Conservation (phyloP, 2,113 vertebrate genomes). For the Myrmophylax atrothorax region DNA sequence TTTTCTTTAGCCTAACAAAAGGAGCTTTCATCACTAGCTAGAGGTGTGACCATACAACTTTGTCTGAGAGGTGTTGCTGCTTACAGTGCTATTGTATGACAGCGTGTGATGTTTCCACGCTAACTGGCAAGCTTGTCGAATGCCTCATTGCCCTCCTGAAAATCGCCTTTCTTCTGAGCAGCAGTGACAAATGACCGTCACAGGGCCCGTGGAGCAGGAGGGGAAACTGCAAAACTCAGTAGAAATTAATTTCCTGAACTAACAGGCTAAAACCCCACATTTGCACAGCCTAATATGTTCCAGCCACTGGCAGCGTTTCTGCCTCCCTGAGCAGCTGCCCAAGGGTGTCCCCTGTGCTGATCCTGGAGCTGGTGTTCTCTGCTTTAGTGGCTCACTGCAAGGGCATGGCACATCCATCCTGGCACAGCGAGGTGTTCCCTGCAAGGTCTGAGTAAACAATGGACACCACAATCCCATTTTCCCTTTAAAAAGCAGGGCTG, state of each 20-base stretch:
- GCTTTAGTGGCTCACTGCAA: neutral
- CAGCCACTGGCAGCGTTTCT: neutral
- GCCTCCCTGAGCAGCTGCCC: neutral
- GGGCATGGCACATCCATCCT: neutral
- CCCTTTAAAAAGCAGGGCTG: neutral
- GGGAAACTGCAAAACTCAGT: neutral
- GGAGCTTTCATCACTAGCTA: neutral
- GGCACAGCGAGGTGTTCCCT: fast-evolving
- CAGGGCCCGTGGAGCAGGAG: neutral
- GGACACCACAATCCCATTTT: fast-evolving
- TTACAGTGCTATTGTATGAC: neutral
- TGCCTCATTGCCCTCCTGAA: slow-evolving; percentile 43
- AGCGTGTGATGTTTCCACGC: neutral
- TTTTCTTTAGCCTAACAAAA: neutral
- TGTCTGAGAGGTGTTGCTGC: neutral
- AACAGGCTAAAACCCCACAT: neutral
- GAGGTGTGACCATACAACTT: neutral
- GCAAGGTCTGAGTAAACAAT: neutral
- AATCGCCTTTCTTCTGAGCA: neutral
- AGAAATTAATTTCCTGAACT: slow-evolving; percentile 25
- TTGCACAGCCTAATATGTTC: neutral
- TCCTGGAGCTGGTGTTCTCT: neutral
- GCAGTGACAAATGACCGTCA: slow-evolving; percentile 34
- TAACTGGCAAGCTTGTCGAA: slow-evolving; percentile 37
- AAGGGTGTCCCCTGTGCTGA: neutral